A percentile compares a stretch with the other conserved stretches of the same genome.
These are phyloP conservation scores for Struthio camelus DNA, from an alignment of 2,113 vertebrate species.

Conservation along the genomic window DNA sequence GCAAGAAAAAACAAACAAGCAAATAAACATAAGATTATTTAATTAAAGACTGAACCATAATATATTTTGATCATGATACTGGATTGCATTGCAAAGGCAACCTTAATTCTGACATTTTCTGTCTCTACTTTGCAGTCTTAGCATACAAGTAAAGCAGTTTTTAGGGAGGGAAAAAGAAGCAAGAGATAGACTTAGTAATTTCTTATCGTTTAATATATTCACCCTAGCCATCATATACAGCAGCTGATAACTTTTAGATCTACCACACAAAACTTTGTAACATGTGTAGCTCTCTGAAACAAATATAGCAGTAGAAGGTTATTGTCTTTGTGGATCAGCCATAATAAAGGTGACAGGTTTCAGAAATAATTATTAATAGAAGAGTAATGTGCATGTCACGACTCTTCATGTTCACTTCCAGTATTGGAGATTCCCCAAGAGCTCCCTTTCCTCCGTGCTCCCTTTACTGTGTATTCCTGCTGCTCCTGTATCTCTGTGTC, in stretches of 20 bases:
- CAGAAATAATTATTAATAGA: not conserved
- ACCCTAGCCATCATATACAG: not conserved
- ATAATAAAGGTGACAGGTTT: not conserved
- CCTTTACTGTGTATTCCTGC: not conserved
- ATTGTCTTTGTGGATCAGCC: not conserved
- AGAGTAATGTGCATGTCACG: not conserved
- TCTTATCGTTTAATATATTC: not conserved
- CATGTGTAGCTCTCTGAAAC: not conserved
- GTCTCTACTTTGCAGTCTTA: conserved; percentile 21
- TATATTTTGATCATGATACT: not conserved
- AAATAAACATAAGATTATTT: not conserved
- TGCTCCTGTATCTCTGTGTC: not conserved
- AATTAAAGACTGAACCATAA: not conserved
- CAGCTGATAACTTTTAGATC: not conserved
- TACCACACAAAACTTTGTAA: not conserved
- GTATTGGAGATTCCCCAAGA: not conserved
- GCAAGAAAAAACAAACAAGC: not conserved
- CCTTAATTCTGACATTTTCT: conserved; percentile 59
- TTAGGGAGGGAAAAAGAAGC: not conserved
- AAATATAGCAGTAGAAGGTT: not conserved
- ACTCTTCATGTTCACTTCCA: not conserved
- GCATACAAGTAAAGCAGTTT: not conserved
- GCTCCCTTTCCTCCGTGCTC: not conserved
- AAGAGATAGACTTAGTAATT: not conserved
- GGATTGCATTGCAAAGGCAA: conserved; percentile 21